Conservation (phyloP, 2,113 vertebrate genomes). For the Siniperca chuatsi region DNA sequence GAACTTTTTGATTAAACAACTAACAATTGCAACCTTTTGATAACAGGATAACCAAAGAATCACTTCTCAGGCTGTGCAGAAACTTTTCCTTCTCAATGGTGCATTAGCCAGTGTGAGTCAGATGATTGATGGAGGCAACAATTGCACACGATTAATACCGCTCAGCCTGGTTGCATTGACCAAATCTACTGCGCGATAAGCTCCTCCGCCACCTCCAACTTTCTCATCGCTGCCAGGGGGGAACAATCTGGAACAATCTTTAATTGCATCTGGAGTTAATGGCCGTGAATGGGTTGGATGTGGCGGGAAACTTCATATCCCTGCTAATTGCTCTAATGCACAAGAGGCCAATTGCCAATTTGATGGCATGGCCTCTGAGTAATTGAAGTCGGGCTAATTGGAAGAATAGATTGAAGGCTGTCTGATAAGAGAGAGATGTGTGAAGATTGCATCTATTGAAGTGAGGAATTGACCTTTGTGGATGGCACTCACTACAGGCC, state of each 20-base stretch:
- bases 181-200: slow-evolving; percentile 26
- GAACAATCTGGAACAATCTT: slow-evolving; percentile 70
- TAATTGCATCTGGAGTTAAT: slow-evolving; percentile 79
- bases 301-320: slow-evolving; percentile 77
- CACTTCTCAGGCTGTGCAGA: background rate
- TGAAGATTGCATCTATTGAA: slow-evolving; percentile 38
- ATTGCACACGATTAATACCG: background rate
- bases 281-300: slow-evolving; percentile 73
- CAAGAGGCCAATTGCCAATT: slow-evolving; percentile 78
- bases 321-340: slow-evolving; percentile 78
- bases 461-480: slow-evolving; percentile 47
- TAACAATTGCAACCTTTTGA: slow-evolving; percentile 5
- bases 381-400: slow-evolving; percentile 76
- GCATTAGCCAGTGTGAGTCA: background rate
- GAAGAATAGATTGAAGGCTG: slow-evolving; percentile 61
- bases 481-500: slow-evolving; percentile 18
- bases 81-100: background rate
- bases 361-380: slow-evolving; percentile 65
- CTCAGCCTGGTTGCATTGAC: background rate
- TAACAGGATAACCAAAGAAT: background rate
- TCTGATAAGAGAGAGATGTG: slow-evolving; percentile 19
- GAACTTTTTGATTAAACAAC: slow-evolving; percentile 11
- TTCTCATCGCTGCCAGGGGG: slow-evolving; percentile 38
- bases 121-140: slow-evolving; percentile 17
- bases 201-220: slow-evolving; percentile 38